Evolutionary conservation across 2,797 vertebrate genomes (phyloP).

Genomic region (Labeo calbasu): DNA sequence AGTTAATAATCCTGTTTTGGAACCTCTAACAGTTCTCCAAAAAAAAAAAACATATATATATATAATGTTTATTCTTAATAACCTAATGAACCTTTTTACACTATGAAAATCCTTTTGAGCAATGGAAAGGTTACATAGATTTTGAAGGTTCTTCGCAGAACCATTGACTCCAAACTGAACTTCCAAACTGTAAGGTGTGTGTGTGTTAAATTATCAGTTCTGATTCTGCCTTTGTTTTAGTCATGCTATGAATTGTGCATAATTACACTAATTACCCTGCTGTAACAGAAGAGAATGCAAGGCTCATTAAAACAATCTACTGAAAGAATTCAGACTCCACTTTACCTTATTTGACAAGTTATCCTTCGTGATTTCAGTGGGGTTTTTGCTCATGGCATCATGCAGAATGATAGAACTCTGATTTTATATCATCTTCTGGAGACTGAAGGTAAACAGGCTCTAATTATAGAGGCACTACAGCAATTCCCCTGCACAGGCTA

Average conservation of each 20-base stretch:
- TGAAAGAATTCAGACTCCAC: neutral
- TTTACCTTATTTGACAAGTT: constrained; percentile 21
- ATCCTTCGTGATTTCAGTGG: constrained; percentile 62
- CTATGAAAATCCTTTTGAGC: no score
- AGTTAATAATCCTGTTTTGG: neutral
- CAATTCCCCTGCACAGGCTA: constrained; percentile 76
- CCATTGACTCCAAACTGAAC: neutral
- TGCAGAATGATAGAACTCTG: constrained; percentile 68
- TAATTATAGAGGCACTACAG: constrained; percentile 79
- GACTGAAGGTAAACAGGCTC: constrained; percentile 76
- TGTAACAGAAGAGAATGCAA: neutral
- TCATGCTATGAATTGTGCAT: neutral
- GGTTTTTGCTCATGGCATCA: constrained; percentile 64
- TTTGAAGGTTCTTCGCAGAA: neutral
- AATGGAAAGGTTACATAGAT: neutral
- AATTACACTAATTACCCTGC: neutral
- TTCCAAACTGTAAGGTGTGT: neutral
- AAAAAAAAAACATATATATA: no score
- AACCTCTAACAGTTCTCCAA: neutral
- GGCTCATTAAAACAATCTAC: constrained; percentile 1
- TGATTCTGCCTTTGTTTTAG: neutral
- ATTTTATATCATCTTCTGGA: constrained; percentile 74
- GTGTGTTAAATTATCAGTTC: neutral
- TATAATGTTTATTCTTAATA: no score
- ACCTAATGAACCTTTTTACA: neutral